These are phyloP conservation scores for Drosophila nigricruria DNA, from an alignment of 2,888 invertebrate species.

Conservation along the genomic window DNA sequence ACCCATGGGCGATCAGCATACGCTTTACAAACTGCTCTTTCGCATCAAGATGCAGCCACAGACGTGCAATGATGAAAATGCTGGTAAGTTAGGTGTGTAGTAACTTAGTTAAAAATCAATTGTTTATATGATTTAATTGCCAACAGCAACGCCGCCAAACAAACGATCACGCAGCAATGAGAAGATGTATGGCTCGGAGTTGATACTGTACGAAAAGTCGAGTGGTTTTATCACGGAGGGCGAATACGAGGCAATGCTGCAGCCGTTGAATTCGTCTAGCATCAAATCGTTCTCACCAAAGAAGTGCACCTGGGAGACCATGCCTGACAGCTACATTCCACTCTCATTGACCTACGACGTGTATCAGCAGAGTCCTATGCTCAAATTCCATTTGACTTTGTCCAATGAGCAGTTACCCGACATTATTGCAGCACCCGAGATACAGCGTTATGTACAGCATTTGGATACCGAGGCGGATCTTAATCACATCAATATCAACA, in stretches of 20 bases:
- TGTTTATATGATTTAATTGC: neutral
- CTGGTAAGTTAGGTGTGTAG: conserved; percentile 45
- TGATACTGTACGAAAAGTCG: conserved; percentile 95
- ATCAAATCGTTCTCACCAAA: conserved; percentile 87
- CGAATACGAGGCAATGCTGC: conserved; percentile 94
- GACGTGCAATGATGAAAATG: conserved; percentile 71
- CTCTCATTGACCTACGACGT: conserved; percentile 88
- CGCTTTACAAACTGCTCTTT: conserved; percentile 83
- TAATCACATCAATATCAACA: conserved; percentile 79
- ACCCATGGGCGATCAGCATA: conserved; percentile 84
- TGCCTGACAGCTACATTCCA: conserved; percentile 87
- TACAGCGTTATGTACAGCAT: conserved; percentile 75
- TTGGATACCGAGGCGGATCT: conserved; percentile 62
- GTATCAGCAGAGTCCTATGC: conserved; percentile 91
- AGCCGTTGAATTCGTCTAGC: conserved; percentile 88
- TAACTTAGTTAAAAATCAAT: neutral
- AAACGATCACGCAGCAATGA: conserved; percentile 89
- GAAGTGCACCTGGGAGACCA: conserved; percentile 90
- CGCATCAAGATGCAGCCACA: conserved; percentile 79
- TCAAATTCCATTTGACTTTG: conserved; percentile 95
- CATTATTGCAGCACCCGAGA: conserved; percentile 72
- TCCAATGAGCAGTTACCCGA: conserved; percentile 87
- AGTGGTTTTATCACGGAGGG: conserved; percentile 95
- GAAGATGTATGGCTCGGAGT: conserved; percentile 88
- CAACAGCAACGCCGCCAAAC: conserved; percentile 86